Base-by-base conservation (phyloP, 2,888 invertebrate species). In the Cerceris rybyensis region DNA sequence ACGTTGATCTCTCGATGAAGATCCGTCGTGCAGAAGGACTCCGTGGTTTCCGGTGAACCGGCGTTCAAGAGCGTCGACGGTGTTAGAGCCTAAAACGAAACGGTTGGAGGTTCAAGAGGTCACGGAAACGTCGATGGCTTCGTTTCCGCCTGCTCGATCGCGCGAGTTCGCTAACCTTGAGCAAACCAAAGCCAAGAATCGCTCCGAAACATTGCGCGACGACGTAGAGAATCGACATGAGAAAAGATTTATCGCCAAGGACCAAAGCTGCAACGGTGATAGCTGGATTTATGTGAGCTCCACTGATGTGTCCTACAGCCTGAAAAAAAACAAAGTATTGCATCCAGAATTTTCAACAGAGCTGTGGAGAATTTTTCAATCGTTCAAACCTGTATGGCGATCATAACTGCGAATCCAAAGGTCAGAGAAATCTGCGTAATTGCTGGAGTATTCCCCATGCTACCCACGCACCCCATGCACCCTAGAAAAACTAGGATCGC, bases 271-370 rank as follows among this genome's bases (percentile, higher is more conserved):
- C 95, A 4, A 96, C 86, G 0, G 96, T 96, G 14, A 97, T 95
- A 0, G 95, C 94, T 0, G 97, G 97, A 92, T 97, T 97, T 88
- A 97, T 93, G 88, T 96, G 96, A 0, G 96, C 96, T 39, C 96
- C 96, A 39, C 96, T 96, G 66, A 97, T 94, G 87, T 96, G 96
- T 0, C 96, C 96, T 80, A 96, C 95, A 54, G 94, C 94, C 94
- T 96, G 92, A 66, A n/a, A n/a, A n/a, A n/a, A n/a, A n/a, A n/a
- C n/a, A 28, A 28, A 28, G 28, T 28, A 28, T 28, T 28, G 28
- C n/a, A n/a, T n/a, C n/a, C n/a, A n/a, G n/a, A n/a, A n/a, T n/a
- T n/a, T n/a, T n/a, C n/a, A n/a, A n/a, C n/a, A n/a, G n/a, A n/a
- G n/a, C n/a, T n/a, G n/a, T n/a, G n/a, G n/a, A n/a, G n/a, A n/a